A percentile compares a stretch with the other conserved stretches of the same genome.
These are phyloP conservation scores for Rugalucina vietnamica DNA, from an alignment of 2,888 invertebrate genomes.

Conservation along the genomic window DNA sequence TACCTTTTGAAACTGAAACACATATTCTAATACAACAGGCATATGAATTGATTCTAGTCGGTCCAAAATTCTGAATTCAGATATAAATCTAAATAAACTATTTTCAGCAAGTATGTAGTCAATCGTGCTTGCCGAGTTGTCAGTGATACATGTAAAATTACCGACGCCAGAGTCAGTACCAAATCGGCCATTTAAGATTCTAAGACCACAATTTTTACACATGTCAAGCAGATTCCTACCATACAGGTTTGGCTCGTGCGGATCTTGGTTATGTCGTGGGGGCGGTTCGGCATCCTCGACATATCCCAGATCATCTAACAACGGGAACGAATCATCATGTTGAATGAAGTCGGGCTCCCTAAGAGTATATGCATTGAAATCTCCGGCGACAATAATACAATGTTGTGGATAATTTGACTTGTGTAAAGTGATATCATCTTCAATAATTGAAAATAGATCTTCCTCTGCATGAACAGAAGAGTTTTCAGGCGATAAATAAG, in stretches of 20 bases:
- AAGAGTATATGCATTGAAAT: neutral
- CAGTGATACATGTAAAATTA: neutral
- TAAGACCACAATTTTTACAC: neutral
- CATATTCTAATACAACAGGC: neutral
- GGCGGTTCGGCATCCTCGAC: neutral
- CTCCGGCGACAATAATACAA: neutral
- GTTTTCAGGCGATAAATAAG: neutral
- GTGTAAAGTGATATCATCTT: neutral
- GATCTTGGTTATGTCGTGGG: neutral
- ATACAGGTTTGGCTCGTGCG: neutral
- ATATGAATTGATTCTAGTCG: neutral
- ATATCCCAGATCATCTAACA: neutral
- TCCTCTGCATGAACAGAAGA: neutral
- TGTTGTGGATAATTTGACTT: neutral
- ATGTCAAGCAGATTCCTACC: neutral
- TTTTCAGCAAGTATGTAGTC: neutral
- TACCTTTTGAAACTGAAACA: neutral
- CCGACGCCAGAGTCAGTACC: neutral
- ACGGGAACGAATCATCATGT: neutral
- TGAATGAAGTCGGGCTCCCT: neutral
- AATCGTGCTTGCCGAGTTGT: neutral
- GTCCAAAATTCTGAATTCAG: neutral
- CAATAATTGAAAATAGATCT: neutral
- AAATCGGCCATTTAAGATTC: neutral
- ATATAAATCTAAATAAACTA: neutral